Base-by-base conservation (phyloP, 1,140 invertebrate species). In the Lepidotrigona ventralis region DNA sequence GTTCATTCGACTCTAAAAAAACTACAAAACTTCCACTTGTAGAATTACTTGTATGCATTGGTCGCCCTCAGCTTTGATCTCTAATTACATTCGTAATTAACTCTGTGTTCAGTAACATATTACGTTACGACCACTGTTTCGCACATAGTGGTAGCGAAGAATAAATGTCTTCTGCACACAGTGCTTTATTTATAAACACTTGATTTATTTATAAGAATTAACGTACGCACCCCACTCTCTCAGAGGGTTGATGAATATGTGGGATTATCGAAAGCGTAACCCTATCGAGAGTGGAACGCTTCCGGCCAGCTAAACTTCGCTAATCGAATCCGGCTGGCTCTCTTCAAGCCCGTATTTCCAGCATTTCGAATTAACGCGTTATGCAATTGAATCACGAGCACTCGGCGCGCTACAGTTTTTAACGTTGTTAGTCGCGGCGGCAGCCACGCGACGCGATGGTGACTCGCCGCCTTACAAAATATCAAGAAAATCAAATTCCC, bases 401-500 rank as follows among this genome's bases (percentile, higher is more conserved):
- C 63, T 66, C 64, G 51, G 60, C 19, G 23, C 29, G 69, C 58
- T 71, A 74, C 86, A 73, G 58, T 87, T 87, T 87, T 87, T 87
- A 87, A 82, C 68, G 26, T n/a, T 2, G 56, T 87, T 87, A 86
- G 70, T 33, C 54, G 81, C 12, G 26, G 6, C 53, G 72, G 46
- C 51, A 33, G 72, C 39, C 53, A 23, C 33, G 66, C 85, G 66
- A 23, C 33, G 66, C 85, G 66, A 71, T 71, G 71, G 80, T 26
- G 29, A 60, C 64, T 77, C 33, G 64, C 14, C 64, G 63, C 64
- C 74, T 79, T 54, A 69, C 71, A 72, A 87, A 78, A 87, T 79
- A 72, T 76, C 81, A 75, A 80, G 86, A 80, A 84, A 87, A 84
- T 83, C 80, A 74, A 83, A 84, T 88, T 86, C 68, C 39, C 63